These are phyloP conservation scores for Gortyna flavago DNA, from an alignment of 2,888 invertebrate genomes.

Conservation along the genomic window DNA sequence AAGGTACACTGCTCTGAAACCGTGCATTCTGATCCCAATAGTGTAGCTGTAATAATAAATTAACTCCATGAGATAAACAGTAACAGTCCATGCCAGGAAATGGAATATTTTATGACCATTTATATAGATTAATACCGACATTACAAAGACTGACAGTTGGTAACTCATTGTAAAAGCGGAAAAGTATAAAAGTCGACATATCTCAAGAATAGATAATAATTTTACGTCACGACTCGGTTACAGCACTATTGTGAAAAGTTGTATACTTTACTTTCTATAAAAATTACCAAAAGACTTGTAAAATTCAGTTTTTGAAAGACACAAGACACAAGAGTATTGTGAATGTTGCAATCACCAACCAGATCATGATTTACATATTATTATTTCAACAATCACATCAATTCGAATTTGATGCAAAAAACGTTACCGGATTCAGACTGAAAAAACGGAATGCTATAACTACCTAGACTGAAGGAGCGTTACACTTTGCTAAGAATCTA, in stretches of 20 bases:
- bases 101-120: not conserved
- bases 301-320: slow-evolving; percentile 41
- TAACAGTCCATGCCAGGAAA: not conserved
- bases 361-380: slow-evolving; percentile 60
- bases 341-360: slow-evolving; percentile 53
- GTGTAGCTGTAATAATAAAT: slow-evolving; percentile 91
- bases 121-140: slow-evolving; percentile 2
- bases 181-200: slow-evolving; percentile 7
- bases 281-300: slow-evolving; percentile 18
- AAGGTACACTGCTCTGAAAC: slow-evolving; percentile 96
- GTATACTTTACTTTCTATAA: slow-evolving; percentile 57
- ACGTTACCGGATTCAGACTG: slow-evolving; percentile 15
- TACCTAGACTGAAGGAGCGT: slow-evolving; percentile 23
- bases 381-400: slow-evolving; percentile 54
- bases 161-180: not conserved
- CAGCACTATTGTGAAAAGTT: slow-evolving; percentile 41
- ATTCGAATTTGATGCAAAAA: slow-evolving; percentile 56
- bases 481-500: slow-evolving; percentile 42
- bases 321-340: slow-evolving; percentile 44
- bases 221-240: slow-evolving; percentile 39
- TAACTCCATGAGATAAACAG: not conserved
- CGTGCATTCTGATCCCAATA: slow-evolving; percentile 95
- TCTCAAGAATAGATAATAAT: slow-evolving; percentile 29
- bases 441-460: slow-evolving; percentile 36
- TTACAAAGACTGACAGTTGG: not conserved